Evolutionary conservation across 1,140 invertebrate species (phyloP), one percentile per base, ranked within the genome.

Genomic region (Bombus vancouverensis): DNA sequence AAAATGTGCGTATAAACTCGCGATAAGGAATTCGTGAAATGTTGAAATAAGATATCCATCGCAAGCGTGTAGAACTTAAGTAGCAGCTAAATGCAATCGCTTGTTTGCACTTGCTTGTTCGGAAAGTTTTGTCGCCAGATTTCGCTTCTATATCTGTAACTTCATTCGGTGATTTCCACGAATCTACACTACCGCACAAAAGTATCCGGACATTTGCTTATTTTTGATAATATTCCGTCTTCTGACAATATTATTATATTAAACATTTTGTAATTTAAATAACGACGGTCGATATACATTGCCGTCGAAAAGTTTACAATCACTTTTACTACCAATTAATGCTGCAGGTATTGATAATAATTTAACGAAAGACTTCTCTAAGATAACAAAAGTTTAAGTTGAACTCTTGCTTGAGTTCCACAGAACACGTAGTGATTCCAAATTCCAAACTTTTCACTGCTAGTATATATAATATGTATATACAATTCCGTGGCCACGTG

Each of bases 11-110:
- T 22, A 25, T 32, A 44, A 80, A 37, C 25, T 34, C 2, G 59
- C 39, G 81, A 82, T 82, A 82, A 82, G 42, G 70, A 82, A 82
- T 75, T 66, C 12, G 32, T 25, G 3, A 75, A 62, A 82, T 44
- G 32, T 59, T 44, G 71, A 22, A 32, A 25, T 5, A 13, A 74
- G 80, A 65, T 44, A 65, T 12, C 2, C 18, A 25, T n/a, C 22
- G 9, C 2, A 18, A 62, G 28, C 22, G 8, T 34, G 37, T 42
- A 39, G 12, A 72, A 42, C 70, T 28, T 72, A 34, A 53, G 47
- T 4, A 13, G 57, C 28, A 15, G 3, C 47, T 42, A 28, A 28
- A 10, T 37, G 57, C 6, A 77, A 39, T 37, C 34, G 47, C 42
- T 8, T 37, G 47, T 25, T 42, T n/a, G 28, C 39, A 42, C 6